These are phyloP conservation scores for Pungitius pungitius DNA, from an alignment of 2,113 vertebrate species.

Conservation along the genomic window DNA sequence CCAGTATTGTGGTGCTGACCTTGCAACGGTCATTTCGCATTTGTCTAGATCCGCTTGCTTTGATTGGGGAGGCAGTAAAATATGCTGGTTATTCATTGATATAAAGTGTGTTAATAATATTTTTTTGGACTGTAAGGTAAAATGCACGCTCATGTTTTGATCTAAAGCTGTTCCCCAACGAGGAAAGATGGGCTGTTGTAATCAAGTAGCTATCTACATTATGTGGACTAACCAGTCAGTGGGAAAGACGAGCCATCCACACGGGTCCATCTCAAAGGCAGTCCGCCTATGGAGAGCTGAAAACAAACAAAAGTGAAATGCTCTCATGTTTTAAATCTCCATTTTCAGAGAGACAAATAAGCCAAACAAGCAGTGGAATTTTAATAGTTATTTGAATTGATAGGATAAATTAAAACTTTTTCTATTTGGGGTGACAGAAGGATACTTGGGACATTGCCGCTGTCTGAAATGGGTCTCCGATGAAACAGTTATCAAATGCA, in stretches of 20 bases:
- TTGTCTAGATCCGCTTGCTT: too few relatives aligned
- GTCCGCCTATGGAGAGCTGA: neutral
- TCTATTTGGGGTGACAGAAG: neutral
- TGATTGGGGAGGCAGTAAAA: too few relatives aligned
- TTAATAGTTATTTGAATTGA: neutral
- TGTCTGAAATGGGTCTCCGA: too few relatives aligned
- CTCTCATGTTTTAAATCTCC: neutral
- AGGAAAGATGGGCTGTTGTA: neutral
- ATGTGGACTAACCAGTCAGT: neutral
- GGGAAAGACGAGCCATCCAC: neutral
- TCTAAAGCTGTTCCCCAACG: too few relatives aligned
- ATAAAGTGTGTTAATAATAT: too few relatives aligned
- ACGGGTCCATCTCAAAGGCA: neutral
- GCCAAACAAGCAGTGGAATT: neutral
- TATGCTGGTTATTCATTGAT: too few relatives aligned
- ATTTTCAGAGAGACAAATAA: neutral
- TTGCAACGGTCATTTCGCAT: too few relatives aligned
- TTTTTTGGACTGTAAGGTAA: too few relatives aligned
- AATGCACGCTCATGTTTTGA: too few relatives aligned
- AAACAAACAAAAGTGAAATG: neutral
- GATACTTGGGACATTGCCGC: neutral
- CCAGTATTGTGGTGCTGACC: too few relatives aligned
- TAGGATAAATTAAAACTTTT: neutral
- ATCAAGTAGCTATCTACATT: neutral
- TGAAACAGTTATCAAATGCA: slow-evolving; percentile 5